These are phyloP conservation scores for Rhynchonycteris naso DNA, from an alignment of 2,797 vertebrate species.

Conservation along the genomic window DNA sequence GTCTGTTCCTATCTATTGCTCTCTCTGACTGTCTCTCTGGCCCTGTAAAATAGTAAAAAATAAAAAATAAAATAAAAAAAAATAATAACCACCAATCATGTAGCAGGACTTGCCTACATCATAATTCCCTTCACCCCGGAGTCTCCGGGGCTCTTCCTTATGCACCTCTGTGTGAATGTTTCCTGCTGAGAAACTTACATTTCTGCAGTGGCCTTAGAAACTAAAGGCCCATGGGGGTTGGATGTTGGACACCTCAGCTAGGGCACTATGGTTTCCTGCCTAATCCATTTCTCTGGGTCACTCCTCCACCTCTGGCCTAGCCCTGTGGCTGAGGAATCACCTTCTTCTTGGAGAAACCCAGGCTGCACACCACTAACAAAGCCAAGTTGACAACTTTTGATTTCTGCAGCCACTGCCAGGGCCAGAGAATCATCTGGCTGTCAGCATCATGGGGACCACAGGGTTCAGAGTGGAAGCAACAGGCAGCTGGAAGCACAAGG, in stretches of 20 bases:
- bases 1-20: too few species aligned
- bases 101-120: neutral
- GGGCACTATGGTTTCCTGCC: neutral
- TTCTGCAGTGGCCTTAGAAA: neutral
- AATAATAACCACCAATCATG: neutral
- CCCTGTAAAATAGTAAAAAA: too few species aligned
- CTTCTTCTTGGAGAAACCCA: neutral
- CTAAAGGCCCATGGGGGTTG: rapidly evolving
- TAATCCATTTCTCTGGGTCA: neutral
- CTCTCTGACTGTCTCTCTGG: too few species aligned
- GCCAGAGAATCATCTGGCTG: rapidly evolving
- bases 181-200: neutral
- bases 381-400: neutral
- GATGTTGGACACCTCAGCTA: rapidly evolving
- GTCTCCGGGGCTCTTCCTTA: neutral
- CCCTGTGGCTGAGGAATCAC: too few species aligned
- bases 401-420: neutral
- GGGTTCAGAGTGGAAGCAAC: neutral
- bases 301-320: neutral
- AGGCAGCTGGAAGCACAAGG: neutral
- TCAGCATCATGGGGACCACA: too few species aligned
- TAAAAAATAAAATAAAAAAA: too few species aligned
- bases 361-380: neutral
- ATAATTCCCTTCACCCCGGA: neutral
- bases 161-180: neutral